These are phyloP conservation scores for Rhinichthys osculus DNA, from an alignment of 2,797 vertebrate genomes.

Conservation along the genomic window DNA sequence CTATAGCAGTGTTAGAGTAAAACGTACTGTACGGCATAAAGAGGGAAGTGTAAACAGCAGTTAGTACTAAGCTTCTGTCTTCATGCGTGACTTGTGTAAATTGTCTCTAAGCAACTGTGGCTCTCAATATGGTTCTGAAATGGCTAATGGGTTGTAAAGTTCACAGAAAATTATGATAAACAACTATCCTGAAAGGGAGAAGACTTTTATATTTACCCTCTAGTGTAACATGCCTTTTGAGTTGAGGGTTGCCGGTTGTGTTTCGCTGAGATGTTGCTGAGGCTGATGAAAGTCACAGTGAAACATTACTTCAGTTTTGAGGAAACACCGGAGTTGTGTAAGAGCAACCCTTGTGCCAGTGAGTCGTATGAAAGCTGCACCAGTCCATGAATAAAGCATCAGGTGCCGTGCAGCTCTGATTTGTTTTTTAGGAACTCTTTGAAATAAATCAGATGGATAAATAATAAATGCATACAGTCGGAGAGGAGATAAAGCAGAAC, in stretches of 20 bases:
- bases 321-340: constrained; percentile 22
- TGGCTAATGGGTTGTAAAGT: constrained; percentile 33
- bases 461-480: constrained; percentile 61
- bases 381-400: constrained; percentile 60
- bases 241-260: background rate
- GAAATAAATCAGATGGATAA: constrained; percentile 59
- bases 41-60: constrained; percentile 5
- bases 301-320: constrained; percentile 24
- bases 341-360: constrained; percentile 20
- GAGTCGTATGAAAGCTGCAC: constrained; percentile 42
- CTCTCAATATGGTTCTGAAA: constrained; percentile 16
- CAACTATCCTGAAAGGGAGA: background rate
- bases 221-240: background rate
- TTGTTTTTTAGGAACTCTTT: constrained; percentile 56
- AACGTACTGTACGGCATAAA: background rate
- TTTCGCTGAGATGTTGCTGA: background rate
- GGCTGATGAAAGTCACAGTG: constrained; percentile 15
- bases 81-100: constrained; percentile 19
- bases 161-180: constrained; percentile 27
- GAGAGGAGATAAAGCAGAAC: constrained; percentile 40
- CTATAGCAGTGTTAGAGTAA: background rate
- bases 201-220: background rate
- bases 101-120: constrained; percentile 54
- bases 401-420: constrained; percentile 42
- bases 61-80: constrained; percentile 28